Evolutionary conservation across 2,888 invertebrate species (phyloP), one percentile per base, ranked within the genome.

Genomic region (Syrphus vitripennis): DNA sequence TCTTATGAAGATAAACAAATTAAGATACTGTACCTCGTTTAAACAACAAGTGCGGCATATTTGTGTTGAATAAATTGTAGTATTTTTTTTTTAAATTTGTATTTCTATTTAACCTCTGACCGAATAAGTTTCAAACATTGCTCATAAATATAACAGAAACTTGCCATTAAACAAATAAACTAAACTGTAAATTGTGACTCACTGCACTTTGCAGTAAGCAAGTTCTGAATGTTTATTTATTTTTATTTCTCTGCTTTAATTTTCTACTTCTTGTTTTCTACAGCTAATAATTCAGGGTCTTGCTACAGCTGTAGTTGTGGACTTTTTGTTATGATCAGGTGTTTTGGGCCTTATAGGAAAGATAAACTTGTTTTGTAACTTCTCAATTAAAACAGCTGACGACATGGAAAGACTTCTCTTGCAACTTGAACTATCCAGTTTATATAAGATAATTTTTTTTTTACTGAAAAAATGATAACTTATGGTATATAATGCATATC

Each of bases 171-270:
- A 61, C 40, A 16, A 67, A 79, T 70, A 71, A 24, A 55, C 57
- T 75, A 40, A 37, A 29, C 63, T 65, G 57, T n/a, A 14, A 21
- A 50, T 37, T 81, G 59, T 84, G 84, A 84, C 61, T 84, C 81
- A 84, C 81, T 81, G 84, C 65, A 65, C 29, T 65, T 45, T 65
- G 42, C 63, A 65, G 10, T 10, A 10, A 1, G 45, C 29, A 31
- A 45, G 29, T 45, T 45, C 19, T 63, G 26, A 29, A 24, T 55
- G 37, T 69, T 69, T 80, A 61, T 84, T 80, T 80, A 37, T 21
- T 16, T 55, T 34, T 14, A 31, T 57, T 19, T n/a, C 26, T 50
- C 26, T 55, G 14, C 14, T 59, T 21, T 16, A 57, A 12, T 10
- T 45, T 53, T 67, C 16, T 63, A 7, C 34, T 6, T 59, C 59